These are phyloP conservation scores for Lycaon pictus DNA, from an alignment of 2,113 vertebrate species.

Conservation along the genomic window DNA sequence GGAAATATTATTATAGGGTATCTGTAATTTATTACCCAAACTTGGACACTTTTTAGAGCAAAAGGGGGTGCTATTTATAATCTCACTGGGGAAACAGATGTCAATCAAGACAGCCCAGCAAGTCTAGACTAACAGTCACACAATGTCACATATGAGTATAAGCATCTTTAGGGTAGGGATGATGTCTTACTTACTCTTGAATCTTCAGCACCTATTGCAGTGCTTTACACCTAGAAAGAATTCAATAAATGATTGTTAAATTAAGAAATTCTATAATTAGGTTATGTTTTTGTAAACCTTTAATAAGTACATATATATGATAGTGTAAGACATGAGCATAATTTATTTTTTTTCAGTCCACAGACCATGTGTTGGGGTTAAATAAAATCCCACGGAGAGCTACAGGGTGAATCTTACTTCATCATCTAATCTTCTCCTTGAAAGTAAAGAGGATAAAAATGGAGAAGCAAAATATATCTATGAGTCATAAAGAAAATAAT, in stretches of 20 bases:
- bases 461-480: constrained; percentile 56
- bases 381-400: constrained; percentile 58
- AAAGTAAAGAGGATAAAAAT: constrained; percentile 67
- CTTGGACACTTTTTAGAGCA: constrained; percentile 20
- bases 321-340: neutral
- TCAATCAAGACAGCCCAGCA: neutral
- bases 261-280: neutral
- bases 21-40: constrained; percentile 53
- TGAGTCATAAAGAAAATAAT: constrained; percentile 66
- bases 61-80: constrained; percentile 26
- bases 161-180: constrained; percentile 20
- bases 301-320: neutral
- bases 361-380: neutral
- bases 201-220: neutral
- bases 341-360: neutral
- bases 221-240: neutral
- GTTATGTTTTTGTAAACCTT: constrained; percentile 36
- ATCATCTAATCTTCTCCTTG: constrained; percentile 53
- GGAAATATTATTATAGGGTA: constrained; percentile 57
- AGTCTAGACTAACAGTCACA: neutral
- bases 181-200: neutral
- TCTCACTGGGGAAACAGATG: neutral
- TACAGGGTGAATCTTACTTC: neutral
- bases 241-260: neutral
- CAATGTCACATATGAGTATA: neutral